A percentile compares a stretch with the other conserved stretches of the same genome.
Conservation (phyloP, 2,888 invertebrate genomes). For the Pardosa pseudoannulata region DNA sequence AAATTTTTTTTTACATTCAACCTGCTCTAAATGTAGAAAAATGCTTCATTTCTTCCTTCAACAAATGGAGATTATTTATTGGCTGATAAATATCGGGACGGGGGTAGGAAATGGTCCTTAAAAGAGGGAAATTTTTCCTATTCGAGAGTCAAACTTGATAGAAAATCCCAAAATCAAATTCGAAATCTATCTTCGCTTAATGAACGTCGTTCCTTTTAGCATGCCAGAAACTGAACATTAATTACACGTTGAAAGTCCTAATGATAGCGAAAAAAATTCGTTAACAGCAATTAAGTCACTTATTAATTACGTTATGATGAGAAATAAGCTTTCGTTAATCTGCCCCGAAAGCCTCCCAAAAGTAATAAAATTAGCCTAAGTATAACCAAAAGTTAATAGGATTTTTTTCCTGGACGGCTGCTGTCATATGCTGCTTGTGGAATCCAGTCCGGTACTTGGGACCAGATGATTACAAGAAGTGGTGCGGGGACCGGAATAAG, state of each 20-base stretch:
- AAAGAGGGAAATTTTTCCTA: slow-evolving; percentile 60
- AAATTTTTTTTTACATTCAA: slow-evolving; percentile 9
- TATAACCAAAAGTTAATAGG: slow-evolving; percentile 73
- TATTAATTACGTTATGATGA: slow-evolving; percentile 73
- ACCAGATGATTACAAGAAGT: slow-evolving; percentile 67
- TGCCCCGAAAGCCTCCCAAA: slow-evolving; percentile 71
- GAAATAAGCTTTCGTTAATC: slow-evolving; percentile 73
- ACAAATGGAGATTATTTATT: slow-evolving; percentile 65
- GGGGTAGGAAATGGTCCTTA: slow-evolving; percentile 61
- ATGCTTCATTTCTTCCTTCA: slow-evolving; percentile 53
- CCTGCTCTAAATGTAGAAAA: slow-evolving; percentile 38
- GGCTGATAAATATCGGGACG: slow-evolving; percentile 51
- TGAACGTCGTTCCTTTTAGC: slow-evolving; percentile 71
- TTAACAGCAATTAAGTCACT: slow-evolving; percentile 73
- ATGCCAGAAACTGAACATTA: slow-evolving; percentile 70
- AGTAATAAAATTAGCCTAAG: slow-evolving; percentile 73
- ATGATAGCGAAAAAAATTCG: slow-evolving; percentile 72
- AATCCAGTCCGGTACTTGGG: slow-evolving; percentile 62
- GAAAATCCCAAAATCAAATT: slow-evolving; percentile 71
- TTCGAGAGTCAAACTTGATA: slow-evolving; percentile 58
- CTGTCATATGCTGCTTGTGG: slow-evolving; percentile 62
- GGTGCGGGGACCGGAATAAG: slow-evolving; percentile 45
- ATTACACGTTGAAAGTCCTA: slow-evolving; percentile 73
- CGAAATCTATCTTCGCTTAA: slow-evolving; percentile 71
- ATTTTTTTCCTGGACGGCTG: slow-evolving; percentile 74